Percentiles rank a stretch among this genome's conserved stretches.
These are phyloP conservation scores for Trichosurus vulpecula DNA, from an alignment of 2,797 vertebrate genomes.

Conservation along the genomic window DNA sequence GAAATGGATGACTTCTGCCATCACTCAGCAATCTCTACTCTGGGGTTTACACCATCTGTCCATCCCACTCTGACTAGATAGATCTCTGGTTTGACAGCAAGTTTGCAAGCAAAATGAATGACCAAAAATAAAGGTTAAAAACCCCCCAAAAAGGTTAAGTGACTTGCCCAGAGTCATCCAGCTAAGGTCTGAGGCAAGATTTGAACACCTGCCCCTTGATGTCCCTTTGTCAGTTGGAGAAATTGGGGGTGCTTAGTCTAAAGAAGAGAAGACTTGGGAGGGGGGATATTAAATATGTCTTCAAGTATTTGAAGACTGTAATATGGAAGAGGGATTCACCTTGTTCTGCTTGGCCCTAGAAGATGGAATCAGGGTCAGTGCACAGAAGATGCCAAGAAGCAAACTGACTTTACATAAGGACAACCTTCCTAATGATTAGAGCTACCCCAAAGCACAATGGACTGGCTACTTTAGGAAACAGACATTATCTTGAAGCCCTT, in stretches of 20 bases:
- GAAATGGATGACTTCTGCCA: background rate
- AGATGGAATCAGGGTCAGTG: background rate
- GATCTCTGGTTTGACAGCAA: background rate
- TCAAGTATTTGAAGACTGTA: background rate
- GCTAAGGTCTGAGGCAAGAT: background rate
- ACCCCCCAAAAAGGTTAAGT: too few relatives aligned
- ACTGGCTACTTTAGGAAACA: background rate
- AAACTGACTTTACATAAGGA: background rate
- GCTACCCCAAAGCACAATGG: background rate
- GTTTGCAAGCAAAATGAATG: background rate
- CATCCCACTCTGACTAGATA: background rate
- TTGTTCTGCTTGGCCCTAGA: background rate
- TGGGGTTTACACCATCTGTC: background rate
- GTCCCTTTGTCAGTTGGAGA: background rate
- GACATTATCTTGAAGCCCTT: background rate
- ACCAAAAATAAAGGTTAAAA: too few relatives aligned
- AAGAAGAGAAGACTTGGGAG: background rate
- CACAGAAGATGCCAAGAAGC: background rate
- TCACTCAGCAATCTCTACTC: background rate
- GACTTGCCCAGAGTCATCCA: too few relatives aligned
- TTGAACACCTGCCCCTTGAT: background rate
- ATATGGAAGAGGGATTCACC: background rate
- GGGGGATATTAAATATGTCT: background rate
- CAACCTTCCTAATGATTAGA: background rate
- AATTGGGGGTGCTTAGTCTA: background rate